Evolutionary conservation across 2,888 invertebrate species (phyloP).

Genomic region (Rotaria socialis): DNA sequence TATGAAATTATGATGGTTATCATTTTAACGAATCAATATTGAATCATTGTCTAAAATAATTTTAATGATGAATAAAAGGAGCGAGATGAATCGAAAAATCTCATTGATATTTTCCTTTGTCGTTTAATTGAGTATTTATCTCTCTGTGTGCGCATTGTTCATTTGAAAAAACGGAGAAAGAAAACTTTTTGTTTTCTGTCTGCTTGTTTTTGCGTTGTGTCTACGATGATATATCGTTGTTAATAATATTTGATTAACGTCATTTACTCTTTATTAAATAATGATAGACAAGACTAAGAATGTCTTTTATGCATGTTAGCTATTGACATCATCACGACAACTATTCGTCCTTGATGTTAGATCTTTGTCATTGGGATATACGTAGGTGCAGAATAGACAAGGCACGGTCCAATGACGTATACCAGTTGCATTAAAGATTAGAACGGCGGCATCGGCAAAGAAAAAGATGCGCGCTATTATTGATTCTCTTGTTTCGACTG

Average conservation of each 20-base stretch:
- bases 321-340: not conserved
- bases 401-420: not conserved
- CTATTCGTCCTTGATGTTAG: conserved; percentile 1
- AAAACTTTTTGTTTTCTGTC: too few relatives aligned
- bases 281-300: not conserved
- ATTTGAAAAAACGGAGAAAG: not conserved
- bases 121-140: not conserved
- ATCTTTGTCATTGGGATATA: not conserved
- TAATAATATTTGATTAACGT: too few relatives aligned
- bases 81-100: not conserved
- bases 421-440: not conserved
- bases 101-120: not conserved
- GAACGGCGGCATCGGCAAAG: not conserved
- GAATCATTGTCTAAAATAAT: not conserved
- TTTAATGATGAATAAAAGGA: not conserved
- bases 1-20: not conserved
- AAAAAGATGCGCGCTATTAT: not conserved
- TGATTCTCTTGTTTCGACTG: not conserved
- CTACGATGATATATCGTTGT: too few relatives aligned
- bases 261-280: too few relatives aligned
- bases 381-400: not conserved
- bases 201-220: not conserved
- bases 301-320: not conserved
- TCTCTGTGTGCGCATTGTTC: not conserved
- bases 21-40: not conserved